phyloP scores from a whole-genome alignment of 2,797 vertebrate species.

The Lindbergichthys nudifrons region DNA sequence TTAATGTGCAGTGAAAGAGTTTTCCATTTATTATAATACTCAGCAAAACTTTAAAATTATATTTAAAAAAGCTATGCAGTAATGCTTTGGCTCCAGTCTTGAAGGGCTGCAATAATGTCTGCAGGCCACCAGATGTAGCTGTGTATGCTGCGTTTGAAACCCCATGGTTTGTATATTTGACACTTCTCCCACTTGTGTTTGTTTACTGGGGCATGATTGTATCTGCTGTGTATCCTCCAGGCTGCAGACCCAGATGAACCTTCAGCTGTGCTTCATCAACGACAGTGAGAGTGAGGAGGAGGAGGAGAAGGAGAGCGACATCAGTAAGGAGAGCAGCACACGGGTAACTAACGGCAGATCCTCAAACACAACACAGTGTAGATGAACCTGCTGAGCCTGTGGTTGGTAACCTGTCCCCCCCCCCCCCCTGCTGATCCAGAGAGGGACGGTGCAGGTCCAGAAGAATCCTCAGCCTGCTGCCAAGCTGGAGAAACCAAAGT shows the following conservation, averaged over 20 bases:
- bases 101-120: neutral
- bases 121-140: slow-evolving; percentile 13
- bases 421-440: slow-evolving; percentile 37
- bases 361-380: neutral
- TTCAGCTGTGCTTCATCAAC: slow-evolving; percentile 89
- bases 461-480: slow-evolving; percentile 52
- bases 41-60: too few relatives aligned
- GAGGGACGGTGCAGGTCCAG: slow-evolving; percentile 29
- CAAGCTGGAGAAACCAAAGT: slow-evolving; percentile 62
- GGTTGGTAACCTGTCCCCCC: neutral
- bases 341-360: slow-evolving; percentile 33
- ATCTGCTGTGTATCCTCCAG: slow-evolving; percentile 51
- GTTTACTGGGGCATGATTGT: too few relatives aligned
- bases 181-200: too few relatives aligned
- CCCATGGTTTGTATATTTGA: neutral
- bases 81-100: too few relatives aligned
- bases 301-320: slow-evolving; percentile 47
- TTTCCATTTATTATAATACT: too few relatives aligned
- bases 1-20: too few relatives aligned
- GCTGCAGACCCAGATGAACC: slow-evolving; percentile 86
- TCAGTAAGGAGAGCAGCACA: slow-evolving; percentile 41
- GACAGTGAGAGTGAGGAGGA: slow-evolving; percentile 88
- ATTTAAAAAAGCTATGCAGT: too few relatives aligned
- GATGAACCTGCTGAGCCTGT: too few relatives aligned
- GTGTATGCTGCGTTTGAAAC: neutral